These are phyloP conservation scores for Coecobrya sp. DNA, from an alignment of 2,888 invertebrate species.

Conservation along the genomic window DNA sequence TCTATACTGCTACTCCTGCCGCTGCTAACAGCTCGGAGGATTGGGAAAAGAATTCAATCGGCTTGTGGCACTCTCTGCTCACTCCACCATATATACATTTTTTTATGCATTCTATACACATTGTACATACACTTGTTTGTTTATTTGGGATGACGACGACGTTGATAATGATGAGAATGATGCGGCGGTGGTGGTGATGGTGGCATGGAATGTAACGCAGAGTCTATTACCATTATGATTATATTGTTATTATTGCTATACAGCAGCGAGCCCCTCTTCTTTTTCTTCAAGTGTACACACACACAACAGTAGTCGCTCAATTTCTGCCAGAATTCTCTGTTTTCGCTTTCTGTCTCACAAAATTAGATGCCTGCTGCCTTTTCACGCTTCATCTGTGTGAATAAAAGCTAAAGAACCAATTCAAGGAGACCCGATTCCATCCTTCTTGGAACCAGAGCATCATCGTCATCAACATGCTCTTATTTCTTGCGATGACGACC, in stretches of 20 bases:
- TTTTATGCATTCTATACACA: neutral
- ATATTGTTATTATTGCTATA: constrained; percentile 42
- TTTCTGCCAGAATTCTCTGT: neutral
- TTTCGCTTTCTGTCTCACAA: constrained; percentile 21
- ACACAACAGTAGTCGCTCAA: neutral
- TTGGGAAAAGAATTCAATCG: constrained; percentile 79
- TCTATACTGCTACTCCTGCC: neutral
- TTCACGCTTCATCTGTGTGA: constrained; percentile 64
- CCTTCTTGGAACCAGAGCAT: constrained; percentile 43
- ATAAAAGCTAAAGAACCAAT: constrained; percentile 11
- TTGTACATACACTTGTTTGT: constrained; percentile 30
- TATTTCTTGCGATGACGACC: constrained; percentile 8
- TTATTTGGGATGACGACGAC: constrained; percentile 13
- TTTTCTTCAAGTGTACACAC: constrained; percentile 26
- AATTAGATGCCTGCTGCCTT: neutral
- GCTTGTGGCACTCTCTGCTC: constrained; percentile 73
- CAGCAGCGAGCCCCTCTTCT: neutral
- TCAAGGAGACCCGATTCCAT: constrained; percentile 56
- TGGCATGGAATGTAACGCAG: constrained; percentile 55
- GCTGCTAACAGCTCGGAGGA: constrained; percentile 73
- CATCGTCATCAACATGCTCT: neutral
- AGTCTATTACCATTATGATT: constrained; percentile 41
- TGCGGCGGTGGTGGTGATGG: constrained; percentile 38
- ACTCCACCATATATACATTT: constrained; percentile 1
- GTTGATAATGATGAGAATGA: neutral